Evolutionary conservation across 1,140 invertebrate species (phyloP), one percentile per base, ranked within the genome.

Genomic region (Lasioglossum baleicum): DNA sequence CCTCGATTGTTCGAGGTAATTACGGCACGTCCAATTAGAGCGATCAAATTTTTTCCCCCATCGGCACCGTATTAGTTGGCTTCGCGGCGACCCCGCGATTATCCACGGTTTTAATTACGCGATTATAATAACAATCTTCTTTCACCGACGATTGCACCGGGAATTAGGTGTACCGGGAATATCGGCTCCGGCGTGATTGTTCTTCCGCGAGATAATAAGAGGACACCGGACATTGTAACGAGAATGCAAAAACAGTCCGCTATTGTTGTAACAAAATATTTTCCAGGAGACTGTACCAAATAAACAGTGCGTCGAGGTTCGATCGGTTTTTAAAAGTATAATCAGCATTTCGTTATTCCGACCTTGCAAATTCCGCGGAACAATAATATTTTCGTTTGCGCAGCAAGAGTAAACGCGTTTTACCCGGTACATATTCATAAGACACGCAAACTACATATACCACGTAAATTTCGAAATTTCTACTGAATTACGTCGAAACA

Each of bases 1-100:
- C 53, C 15, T 13, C 64, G 66, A 76, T 76, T 61, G 44, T 44
- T 17, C 2, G 2, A 44, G 65, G 22, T 48, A 58, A 69, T 76
- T 76, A 76, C 69, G 20, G 0, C 7, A 15, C 3, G 53, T 2
- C 3, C 53, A 11, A 8, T 48, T 15, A 13, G 44, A 3, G 11
- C 42, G 5, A 42, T 53, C 26, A n/a, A 67, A 44, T 60, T n/a
- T 51, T 35, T 48, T 35, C 35, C 60, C 35, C 3, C 10, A 22
- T 66, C 42, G 10, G 8, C 63, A 44, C 7, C 7, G 35, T 65
- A 67, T 42, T 44, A 8, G 11, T 20, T 2, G 72, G 22, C 26
- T 42, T 48, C 31, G 6, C 15, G 2, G 11, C 8, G 42, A n/a
- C 35, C 8, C 7, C 26, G 22, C 22, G 15, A 31, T 51, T 31